Base-by-base conservation (phyloP, 2,797 vertebrate species). In the Miichthys miiuy region DNA sequence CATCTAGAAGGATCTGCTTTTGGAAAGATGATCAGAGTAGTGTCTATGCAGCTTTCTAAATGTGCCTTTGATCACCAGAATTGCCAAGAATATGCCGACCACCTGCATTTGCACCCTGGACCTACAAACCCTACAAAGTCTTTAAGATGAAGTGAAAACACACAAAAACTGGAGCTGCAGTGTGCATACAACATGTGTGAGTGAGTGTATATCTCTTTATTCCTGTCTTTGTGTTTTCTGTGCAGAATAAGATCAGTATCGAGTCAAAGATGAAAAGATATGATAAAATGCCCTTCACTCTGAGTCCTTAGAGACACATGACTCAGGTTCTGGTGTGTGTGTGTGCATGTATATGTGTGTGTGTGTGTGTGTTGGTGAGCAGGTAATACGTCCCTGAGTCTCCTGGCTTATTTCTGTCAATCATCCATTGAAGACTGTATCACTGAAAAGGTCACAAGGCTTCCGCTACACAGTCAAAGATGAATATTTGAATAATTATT, bases 391-490 rank as follows among this genome's bases (percentile, higher is more conserved):
- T 82, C 70, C 44, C 72, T 8, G 25, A 78, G 51, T 73, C 80
- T 80, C 58, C 50, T 10, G 55, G 77, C 69, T 70, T 67, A 42
- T 54, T 71, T 56, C 75, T 83, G 86, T 84, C 92, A 89, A 57
- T 94, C 89, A 88, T 72, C 55, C 51, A 60, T n/a, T 80, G 55
- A 77, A 83, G 79, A 69, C 71, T 85, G 91, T 81, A 87, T 92
- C 54, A 57, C 52, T 91, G 73, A 94, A 93, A 93, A 94, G 90
- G 93, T 93, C 87, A 90, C 65, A 27, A 77, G 72, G 48, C 65
- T 57, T 75, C 61, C 67, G 75, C 51, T 61, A 68, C 75, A 85
- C 57, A 77, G 81, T 79, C 38, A 30, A 18, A 68, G 47, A 2
- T 34, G 71, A 82, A 84, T 85, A 75, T 67, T 85, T 80, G 9